Percentiles rank a stretch among this genome's conserved stretches.
Conservation (phyloP, 2,888 invertebrate species). For the Drosophila mulleri region DNA sequence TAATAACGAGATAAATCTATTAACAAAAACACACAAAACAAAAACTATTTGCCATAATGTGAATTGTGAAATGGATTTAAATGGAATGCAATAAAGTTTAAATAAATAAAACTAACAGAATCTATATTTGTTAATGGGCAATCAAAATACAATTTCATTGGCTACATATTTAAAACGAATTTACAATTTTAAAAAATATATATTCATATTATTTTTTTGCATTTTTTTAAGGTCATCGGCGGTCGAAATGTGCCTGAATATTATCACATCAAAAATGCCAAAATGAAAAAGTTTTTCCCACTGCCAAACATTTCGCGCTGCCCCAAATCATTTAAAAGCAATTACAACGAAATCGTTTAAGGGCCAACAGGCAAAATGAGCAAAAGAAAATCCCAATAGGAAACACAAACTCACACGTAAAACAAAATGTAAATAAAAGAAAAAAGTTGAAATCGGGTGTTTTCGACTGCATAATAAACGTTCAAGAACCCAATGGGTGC, state of each 20-base stretch:
- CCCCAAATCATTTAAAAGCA: constrained; percentile 55
- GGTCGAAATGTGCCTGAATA: neutral
- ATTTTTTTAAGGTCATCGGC: constrained; percentile 3
- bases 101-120: constrained; percentile 43
- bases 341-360: constrained; percentile 53
- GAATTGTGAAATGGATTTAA: constrained; percentile 55
- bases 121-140: neutral
- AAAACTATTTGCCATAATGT: constrained; percentile 35
- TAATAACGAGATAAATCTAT: constrained; percentile 11
- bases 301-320: neutral
- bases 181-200: neutral
- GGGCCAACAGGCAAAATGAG: constrained; percentile 22
- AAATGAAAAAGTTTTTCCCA: constrained; percentile 11
- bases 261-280: neutral
- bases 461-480: no score
- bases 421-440: neutral
- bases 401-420: constrained; percentile 12
- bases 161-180: neutral
- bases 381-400: constrained; percentile 29
- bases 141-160: constrained; percentile 23
- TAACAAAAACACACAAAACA: neutral
- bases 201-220: neutral
- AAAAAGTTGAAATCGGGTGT: no score
- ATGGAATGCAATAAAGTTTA: constrained; percentile 46
- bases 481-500: no score